Conservation (phyloP, 2,797 vertebrate genomes). For the Tachyglossus aculeatus region DNA sequence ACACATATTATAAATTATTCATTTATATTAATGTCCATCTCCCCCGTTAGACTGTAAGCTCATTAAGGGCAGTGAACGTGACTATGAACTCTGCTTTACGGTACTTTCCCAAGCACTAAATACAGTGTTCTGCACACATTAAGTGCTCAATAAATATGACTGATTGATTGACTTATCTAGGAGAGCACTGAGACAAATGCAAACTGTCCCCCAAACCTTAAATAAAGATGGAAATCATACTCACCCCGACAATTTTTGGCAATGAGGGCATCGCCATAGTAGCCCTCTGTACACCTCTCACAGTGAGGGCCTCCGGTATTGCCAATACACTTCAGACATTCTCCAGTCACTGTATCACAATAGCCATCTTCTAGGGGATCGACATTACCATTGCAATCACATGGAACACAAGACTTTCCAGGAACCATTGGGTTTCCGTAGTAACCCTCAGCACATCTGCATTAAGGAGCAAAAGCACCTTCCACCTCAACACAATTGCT, state of each 20-base stretch:
- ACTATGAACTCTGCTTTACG: no score
- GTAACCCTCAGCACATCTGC: conserved; percentile 90
- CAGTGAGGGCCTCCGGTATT: conserved; percentile 86
- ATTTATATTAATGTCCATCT: no score
- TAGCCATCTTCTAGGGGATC: conserved; percentile 75
- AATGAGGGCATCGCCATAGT: conserved; percentile 85
- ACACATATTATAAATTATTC: no score
- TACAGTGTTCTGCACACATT: no score
- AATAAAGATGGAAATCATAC: no score
- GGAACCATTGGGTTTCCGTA: conserved; percentile 84
- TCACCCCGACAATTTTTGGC: conserved; percentile 86
- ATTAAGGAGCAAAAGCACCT: conserved; percentile 26
- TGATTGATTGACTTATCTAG: no score
- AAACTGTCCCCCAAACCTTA: no score
- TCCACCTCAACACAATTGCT: neutral
- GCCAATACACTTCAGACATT: conserved; percentile 85
- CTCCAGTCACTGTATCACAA: conserved; percentile 84
- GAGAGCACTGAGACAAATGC: no score
- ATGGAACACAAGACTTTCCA: conserved; percentile 80
- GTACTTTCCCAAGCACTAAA: no score
- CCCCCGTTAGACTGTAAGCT: no score
- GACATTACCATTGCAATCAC: conserved; percentile 87
- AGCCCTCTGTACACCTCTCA: conserved; percentile 84
- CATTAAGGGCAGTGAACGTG: no score
- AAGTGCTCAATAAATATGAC: no score